Evolutionary conservation across 64 coral and sea anemone species (phyloP).

Genomic region (Astreopora myriophthalma): DNA sequence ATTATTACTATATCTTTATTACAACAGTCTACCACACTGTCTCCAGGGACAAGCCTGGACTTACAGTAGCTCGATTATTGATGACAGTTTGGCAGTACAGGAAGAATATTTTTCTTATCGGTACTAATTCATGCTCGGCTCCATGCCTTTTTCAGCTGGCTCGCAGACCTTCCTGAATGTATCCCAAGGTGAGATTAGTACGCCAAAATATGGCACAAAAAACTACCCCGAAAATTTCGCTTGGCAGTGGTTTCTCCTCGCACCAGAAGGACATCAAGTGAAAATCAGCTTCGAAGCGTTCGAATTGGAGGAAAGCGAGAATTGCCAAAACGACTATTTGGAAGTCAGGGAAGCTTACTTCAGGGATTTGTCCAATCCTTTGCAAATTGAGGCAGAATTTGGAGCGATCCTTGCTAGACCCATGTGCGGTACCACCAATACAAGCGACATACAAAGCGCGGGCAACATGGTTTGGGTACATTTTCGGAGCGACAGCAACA

Average conservation of each 20-base stretch:
- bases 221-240: background rate
- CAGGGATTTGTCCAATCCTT: background rate
- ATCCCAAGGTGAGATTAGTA: background rate
- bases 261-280: constrained; percentile 14
- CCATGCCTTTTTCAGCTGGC: background rate
- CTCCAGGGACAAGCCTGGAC: too few species aligned
- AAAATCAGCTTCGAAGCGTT: background rate
- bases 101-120: too few species aligned
- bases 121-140: background rate
- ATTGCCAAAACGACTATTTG: constrained; percentile 15
- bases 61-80: too few species aligned
- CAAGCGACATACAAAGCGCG: background rate
- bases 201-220: constrained; percentile 1
- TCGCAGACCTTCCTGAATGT: background rate
- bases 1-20: too few species aligned
- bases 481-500: background rate
- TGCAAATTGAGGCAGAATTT: background rate
- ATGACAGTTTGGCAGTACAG: too few species aligned
- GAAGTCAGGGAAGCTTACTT: background rate
- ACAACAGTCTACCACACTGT: too few species aligned
- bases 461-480: constrained; percentile 12
- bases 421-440: background rate
- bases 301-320: background rate
- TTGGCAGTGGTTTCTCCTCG: background rate
- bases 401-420: background rate